Percentiles rank a stretch among this genome's conserved stretches.
Evolutionary conservation across 2,113 vertebrate species (phyloP).

Genomic region (Heterochromis multidens): DNA sequence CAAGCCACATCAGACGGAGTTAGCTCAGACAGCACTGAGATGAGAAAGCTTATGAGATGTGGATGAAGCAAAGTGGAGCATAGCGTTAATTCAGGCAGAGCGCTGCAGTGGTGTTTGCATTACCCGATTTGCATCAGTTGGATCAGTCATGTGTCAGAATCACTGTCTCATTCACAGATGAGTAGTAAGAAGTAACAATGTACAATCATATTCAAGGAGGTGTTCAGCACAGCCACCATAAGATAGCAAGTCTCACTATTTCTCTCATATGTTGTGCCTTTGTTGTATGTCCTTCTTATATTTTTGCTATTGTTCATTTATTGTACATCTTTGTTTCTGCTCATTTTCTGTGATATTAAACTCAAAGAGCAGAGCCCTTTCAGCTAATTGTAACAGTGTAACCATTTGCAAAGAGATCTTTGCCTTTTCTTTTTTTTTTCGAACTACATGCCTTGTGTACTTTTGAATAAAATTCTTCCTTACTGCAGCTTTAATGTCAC

Average conservation of each 20-base stretch:
- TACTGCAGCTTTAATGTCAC: slow-evolving; percentile 10
- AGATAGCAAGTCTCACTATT: not conserved
- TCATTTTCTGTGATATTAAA: not conserved
- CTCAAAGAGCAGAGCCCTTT: not conserved
- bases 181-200: not conserved
- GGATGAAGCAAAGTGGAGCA: not conserved
- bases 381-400: not conserved
- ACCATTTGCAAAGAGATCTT: not conserved
- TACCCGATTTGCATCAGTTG: not conserved
- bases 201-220: not conserved
- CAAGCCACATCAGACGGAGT: not conserved
- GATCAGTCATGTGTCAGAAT: not conserved
- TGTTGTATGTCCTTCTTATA: not conserved
- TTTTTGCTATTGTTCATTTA: not conserved
- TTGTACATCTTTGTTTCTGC: not conserved
- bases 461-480: not conserved
- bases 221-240: not conserved
- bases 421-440: not conserved
- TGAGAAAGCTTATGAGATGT: not conserved
- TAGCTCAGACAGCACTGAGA: not conserved
- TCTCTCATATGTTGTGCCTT: not conserved
- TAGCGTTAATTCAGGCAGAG: not conserved
- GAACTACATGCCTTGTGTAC: not conserved
- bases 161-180: not conserved
- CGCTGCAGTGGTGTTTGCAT: not conserved